Percentiles rank a stretch among this genome's conserved stretches.
Conservation (phyloP, 2,888 invertebrate species). For the Spatulosminthurus flaviceps region DNA sequence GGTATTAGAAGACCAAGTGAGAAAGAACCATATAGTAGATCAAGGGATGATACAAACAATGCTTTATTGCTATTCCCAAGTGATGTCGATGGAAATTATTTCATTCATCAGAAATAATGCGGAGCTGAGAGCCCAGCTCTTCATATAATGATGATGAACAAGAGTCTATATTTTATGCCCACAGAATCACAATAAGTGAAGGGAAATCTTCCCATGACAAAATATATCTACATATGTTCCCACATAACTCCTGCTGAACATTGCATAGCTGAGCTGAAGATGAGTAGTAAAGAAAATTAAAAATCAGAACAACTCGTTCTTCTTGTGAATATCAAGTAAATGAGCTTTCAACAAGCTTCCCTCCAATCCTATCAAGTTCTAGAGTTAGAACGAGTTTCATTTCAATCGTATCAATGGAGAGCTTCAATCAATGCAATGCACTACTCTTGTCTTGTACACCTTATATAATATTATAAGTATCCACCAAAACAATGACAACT, state of each 20-base stretch:
- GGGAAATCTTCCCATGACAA: background rate
- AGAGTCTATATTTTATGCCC: background rate
- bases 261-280: too few species aligned
- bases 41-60: too few species aligned
- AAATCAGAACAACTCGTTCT: constrained; percentile 23
- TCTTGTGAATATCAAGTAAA: constrained; percentile 23
- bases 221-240: background rate
- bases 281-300: constrained; percentile 21
- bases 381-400: background rate
- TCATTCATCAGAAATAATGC: constrained; percentile 3
- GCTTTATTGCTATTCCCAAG: background rate
- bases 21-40: too few species aligned
- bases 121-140: background rate
- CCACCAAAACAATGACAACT: background rate
- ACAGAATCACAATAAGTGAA: background rate
- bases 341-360: background rate
- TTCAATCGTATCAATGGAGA: too few species aligned
- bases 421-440: background rate
- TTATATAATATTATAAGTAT: background rate
- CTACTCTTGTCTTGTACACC: background rate
- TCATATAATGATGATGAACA: background rate
- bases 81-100: constrained; percentile 7
- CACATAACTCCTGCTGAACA: too few species aligned
- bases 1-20: too few species aligned
- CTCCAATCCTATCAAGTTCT: background rate